Evolutionary conservation across 2,797 vertebrate genomes (phyloP).

Genomic region (Eleutherodactylus coqui): DNA sequence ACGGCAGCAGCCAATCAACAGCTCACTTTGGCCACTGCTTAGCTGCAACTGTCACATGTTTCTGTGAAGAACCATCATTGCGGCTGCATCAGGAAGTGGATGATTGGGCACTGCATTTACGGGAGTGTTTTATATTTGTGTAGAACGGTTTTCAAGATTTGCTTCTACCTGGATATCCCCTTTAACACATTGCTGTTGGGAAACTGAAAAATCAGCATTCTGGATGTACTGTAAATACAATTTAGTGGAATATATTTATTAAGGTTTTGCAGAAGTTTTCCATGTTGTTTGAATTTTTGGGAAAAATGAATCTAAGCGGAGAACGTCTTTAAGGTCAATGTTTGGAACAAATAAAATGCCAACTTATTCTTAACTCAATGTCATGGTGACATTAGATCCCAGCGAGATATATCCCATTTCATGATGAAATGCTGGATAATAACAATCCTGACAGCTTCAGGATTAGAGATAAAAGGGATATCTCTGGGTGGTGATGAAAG

Average conservation of each 20-base stretch:
- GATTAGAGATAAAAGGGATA: constrained; percentile 46
- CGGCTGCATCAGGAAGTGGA: no score
- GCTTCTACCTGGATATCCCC: no score
- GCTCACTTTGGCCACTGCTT: no score
- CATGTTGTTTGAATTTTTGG: not conserved
- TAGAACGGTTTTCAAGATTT: no score
- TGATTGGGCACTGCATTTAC: no score
- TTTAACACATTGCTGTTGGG: no score
- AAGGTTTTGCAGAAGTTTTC: not conserved
- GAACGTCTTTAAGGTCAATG: not conserved
- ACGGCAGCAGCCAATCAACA: no score
- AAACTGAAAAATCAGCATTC: not conserved
- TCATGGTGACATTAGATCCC: constrained; percentile 29
- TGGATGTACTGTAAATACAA: not conserved
- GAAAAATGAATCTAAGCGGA: not conserved
- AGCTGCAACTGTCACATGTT: no score
- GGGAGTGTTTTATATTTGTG: no score
- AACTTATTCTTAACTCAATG: constrained; percentile 42
- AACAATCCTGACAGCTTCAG: constrained; percentile 41
- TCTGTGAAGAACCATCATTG: no score
- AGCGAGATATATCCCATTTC: constrained; percentile 36
- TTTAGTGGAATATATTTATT: not conserved
- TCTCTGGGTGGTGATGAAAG: constrained; percentile 19
- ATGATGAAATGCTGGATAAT: constrained; percentile 48
- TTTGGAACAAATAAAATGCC: constrained; percentile 33